Base-by-base conservation (phyloP, 2,888 invertebrate species). In the Limenitis camilla region DNA sequence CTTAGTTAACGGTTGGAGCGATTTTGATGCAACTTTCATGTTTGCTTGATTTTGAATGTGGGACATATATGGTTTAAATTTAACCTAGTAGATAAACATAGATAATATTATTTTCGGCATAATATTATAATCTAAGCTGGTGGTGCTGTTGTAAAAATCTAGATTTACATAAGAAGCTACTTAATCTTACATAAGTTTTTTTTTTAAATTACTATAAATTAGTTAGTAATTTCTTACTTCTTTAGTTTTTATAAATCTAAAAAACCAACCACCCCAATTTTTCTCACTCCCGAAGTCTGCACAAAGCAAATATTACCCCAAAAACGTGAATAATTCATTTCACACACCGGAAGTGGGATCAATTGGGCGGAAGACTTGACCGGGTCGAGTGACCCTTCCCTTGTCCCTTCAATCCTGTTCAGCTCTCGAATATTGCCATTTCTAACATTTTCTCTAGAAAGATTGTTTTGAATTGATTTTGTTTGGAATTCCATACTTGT, bases 331-430 rank as follows among this genome's bases (percentile, higher is more conserved):
- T 66, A 61, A 67, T 67, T 65, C 67, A 68, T 63, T 56, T 54
- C 56, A 54, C 60, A 56, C 56, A 56, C 62, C 65, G 65, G 69
- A 67, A 63, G 62, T 52, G 53, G 55, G 63, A 57, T 79, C 81
- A 76, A 83, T 83, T 82, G 81, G 75, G 78, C 80, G 81, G 76
- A 81, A 73, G 75, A 71, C 82, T 81, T 81, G 81, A 82, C 83
- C 63, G 68, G 72, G 74, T 83, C 76, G 76, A 83, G 82, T 83
- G 81, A 83, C 81, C 82, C 83, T 78, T 75, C 70, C 71, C 74
- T 70, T 73, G 72, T 69, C 71, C 72, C 67, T 73, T 74, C 72
- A 68, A 75, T 73, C 76, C 71, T 74, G 68, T 54, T 56, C 76
- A 75, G 66, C 77, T 69, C 40, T 56, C 42, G 63, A 72, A 74